Percentiles rank a stretch among this genome's conserved stretches.
Evolutionary conservation across 2,113 vertebrate genomes (phyloP).

Genomic region (Oenanthe melanoleuca): DNA sequence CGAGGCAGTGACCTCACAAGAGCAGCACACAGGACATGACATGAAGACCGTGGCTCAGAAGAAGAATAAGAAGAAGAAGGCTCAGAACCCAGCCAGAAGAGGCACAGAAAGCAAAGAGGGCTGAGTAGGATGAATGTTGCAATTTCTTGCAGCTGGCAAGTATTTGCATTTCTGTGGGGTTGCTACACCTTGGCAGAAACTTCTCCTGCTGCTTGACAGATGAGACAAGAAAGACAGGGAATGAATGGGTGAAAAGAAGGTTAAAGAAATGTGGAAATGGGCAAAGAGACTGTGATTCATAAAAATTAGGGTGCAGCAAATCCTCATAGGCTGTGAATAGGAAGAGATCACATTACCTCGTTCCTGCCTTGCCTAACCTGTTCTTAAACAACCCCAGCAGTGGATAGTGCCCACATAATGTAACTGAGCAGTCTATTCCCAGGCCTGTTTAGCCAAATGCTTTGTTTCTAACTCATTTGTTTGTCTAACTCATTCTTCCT

Average conservation of each 20-base stretch:
- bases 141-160: neutral
- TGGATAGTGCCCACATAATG: neutral
- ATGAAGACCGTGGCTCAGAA: neutral
- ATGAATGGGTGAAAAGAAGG: neutral
- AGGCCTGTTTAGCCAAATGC: neutral
- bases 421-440: neutral
- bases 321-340: neutral
- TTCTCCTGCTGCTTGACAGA: neutral
- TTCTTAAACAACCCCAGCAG: neutral
- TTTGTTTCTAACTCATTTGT: neutral
- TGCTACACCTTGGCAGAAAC: neutral
- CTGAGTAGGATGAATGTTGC: neutral
- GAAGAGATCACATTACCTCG: neutral
- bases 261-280: neutral
- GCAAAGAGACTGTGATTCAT: neutral
- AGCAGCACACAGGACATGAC: neutral
- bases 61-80: too few relatives aligned
- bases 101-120: neutral
- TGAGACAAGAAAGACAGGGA: neutral
- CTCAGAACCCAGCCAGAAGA: neutral
- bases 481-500: neutral
- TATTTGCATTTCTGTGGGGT: neutral
- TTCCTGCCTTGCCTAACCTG: neutral
- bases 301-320: neutral
- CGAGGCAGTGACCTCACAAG: neutral